These are phyloP conservation scores for Diprion similis DNA, from an alignment of 1,140 invertebrate genomes.

Conservation along the genomic window DNA sequence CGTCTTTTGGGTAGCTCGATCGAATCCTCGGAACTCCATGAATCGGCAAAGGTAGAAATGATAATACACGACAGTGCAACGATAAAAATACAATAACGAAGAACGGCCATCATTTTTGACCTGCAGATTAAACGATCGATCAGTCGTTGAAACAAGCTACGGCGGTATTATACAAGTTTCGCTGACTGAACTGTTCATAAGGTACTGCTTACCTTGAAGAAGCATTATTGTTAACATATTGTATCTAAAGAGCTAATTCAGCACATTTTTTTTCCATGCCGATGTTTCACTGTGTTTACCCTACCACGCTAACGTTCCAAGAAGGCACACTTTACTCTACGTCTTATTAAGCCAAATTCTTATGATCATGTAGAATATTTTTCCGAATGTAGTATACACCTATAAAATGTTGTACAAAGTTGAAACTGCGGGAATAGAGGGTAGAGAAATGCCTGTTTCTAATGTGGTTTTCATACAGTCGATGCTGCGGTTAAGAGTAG, in stretches of 20 bases:
- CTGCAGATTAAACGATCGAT: not conserved
- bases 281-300: not conserved
- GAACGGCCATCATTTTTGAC: not conserved
- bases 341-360: too few species aligned
- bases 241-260: not conserved
- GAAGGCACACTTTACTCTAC: too few species aligned
- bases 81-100: not conserved
- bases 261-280: constrained; percentile 3
- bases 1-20: constrained; percentile 23
- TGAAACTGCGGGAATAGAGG: too few species aligned
- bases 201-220: not conserved
- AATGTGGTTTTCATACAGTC: too few species aligned
- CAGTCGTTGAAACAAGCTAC: too few species aligned
- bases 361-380: too few species aligned
- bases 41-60: not conserved
- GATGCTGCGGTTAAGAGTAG: too few species aligned
- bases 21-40: constrained; percentile 23
- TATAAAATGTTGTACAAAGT: too few species aligned
- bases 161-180: not conserved
- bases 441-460: too few species aligned
- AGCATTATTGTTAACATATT: not conserved
- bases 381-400: too few species aligned
- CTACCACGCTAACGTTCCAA: not conserved
- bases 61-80: not conserved
- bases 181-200: not conserved